A percentile compares a stretch with the other conserved stretches of the same genome.
phyloP scores from a whole-genome alignment of 2,113 vertebrate genomes.

The Silurus asotus region DNA sequence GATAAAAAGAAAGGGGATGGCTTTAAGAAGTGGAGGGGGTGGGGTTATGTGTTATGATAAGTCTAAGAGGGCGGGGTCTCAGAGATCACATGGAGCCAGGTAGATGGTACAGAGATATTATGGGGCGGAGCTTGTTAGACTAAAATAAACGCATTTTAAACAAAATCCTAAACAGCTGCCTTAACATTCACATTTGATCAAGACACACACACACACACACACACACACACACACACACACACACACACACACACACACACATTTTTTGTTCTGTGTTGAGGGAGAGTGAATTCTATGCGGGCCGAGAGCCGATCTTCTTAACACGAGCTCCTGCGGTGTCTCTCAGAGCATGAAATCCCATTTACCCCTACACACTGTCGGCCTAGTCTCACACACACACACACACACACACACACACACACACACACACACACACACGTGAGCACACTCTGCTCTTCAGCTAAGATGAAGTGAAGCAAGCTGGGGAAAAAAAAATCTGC shows the following conservation, averaged over 20 bases:
- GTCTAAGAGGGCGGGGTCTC: background rate
- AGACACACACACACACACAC: background rate
- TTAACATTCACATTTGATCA: conserved; percentile 5
- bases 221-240: conserved; percentile 5
- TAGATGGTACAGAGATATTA: background rate
- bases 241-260: background rate
- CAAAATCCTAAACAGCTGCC: conserved; percentile 56
- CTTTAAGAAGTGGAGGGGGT: background rate
- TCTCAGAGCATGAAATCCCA: conserved; percentile 72
- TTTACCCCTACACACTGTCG: conserved; percentile 65
- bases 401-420: conserved; percentile 26
- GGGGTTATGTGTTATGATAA: background rate
- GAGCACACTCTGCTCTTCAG: conserved; percentile 42
- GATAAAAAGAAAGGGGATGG: background rate
- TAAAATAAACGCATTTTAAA: background rate
- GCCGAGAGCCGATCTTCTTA: conserved; percentile 66
- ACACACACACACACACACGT: conserved; percentile 27
- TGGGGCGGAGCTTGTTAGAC: no score
- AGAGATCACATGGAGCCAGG: background rate
- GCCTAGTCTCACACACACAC: conserved; percentile 61
- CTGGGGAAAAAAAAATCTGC: background rate
- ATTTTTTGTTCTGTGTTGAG: background rate
- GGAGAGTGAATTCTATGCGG: conserved; percentile 62
- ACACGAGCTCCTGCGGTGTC: conserved; percentile 58
- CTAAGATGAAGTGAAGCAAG: conserved; percentile 18